Conservation (phyloP, 2,113 vertebrate species). For the Ailurus styani region DNA sequence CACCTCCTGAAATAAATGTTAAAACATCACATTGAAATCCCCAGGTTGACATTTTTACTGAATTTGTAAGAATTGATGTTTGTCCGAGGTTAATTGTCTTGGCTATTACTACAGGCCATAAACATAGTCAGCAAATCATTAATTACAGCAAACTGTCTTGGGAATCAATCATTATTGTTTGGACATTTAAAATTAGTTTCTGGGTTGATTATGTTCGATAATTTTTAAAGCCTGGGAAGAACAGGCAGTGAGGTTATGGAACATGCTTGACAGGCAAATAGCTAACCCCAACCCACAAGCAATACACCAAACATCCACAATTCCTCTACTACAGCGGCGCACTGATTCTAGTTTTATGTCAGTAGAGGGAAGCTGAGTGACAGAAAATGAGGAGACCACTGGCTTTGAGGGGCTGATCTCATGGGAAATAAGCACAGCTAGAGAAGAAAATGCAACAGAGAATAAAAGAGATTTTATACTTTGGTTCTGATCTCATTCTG, state of each 20-base stretch:
- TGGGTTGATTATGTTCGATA: neutral
- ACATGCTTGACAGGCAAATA: neutral
- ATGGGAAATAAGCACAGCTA: neutral
- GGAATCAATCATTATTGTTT: conserved; percentile 29
- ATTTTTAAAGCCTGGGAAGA: neutral
- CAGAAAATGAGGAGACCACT: neutral
- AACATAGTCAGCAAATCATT: conserved; percentile 63
- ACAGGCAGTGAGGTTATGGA: neutral
- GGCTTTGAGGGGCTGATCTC: neutral
- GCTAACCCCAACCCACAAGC: neutral
- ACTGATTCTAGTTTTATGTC: neutral
- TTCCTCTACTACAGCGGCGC: neutral
- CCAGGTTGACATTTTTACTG: neutral
- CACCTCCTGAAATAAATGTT: neutral
- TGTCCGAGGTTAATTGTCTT: conserved; percentile 45
- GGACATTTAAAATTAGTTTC: conserved; percentile 49
- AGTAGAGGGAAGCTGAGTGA: neutral
- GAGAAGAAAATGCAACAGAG: neutral
- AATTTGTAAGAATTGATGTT: neutral
- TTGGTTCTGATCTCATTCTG: neutral
- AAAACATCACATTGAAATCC: neutral
- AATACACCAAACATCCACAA: neutral
- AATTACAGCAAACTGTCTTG: conserved; percentile 54
- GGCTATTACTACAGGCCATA: conserved; percentile 50
- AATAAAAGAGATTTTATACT: neutral